Evolutionary conservation across 2,113 vertebrate species (phyloP).

Genomic region (Crotophaga sulcirostris): DNA sequence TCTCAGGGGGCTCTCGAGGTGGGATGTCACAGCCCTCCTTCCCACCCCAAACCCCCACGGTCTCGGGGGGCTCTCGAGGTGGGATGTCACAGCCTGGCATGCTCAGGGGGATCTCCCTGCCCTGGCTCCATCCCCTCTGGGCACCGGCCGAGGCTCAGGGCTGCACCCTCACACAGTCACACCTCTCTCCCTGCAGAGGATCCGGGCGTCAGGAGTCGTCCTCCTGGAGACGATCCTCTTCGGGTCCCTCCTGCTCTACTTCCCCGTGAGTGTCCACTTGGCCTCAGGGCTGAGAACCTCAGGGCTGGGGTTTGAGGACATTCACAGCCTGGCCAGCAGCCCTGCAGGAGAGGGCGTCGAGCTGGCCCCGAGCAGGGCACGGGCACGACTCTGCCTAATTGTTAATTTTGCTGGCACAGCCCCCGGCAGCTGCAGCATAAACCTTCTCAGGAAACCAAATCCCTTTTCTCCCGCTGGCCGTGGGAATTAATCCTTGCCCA

Average conservation of each 20-base stretch:
- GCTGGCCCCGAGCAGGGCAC: not conserved
- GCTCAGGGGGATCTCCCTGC: too few relatives aligned
- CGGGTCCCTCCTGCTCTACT: constrained; percentile 96
- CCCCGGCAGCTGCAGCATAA: not conserved
- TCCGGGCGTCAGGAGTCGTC: constrained; percentile 87
- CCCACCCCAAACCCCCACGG: rapidly evolving
- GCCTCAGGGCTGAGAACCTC: not conserved
- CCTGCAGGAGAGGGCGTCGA: rapidly evolving
- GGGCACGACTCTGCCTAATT: not conserved
- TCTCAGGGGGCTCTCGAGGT: too few relatives aligned
- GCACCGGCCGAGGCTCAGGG: rapidly evolving
- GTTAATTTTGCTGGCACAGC: not conserved
- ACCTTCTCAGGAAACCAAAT: constrained; percentile 31
- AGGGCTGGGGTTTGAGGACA: rapidly evolving
- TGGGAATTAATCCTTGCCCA: constrained; percentile 6
- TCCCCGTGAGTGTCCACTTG: constrained; percentile 81
- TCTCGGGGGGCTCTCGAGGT: not conserved
- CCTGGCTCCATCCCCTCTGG: not conserved
- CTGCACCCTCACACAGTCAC: not conserved
- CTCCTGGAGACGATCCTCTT: constrained; percentile 92
- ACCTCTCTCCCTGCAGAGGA: constrained; percentile 76
- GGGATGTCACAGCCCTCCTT: too few relatives aligned
- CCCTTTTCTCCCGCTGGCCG: not conserved
- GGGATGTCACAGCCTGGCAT: not conserved
- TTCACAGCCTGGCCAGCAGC: not conserved